phyloP scores from a whole-genome alignment of 2,888 invertebrate species.

The Anorthoa munda region DNA sequence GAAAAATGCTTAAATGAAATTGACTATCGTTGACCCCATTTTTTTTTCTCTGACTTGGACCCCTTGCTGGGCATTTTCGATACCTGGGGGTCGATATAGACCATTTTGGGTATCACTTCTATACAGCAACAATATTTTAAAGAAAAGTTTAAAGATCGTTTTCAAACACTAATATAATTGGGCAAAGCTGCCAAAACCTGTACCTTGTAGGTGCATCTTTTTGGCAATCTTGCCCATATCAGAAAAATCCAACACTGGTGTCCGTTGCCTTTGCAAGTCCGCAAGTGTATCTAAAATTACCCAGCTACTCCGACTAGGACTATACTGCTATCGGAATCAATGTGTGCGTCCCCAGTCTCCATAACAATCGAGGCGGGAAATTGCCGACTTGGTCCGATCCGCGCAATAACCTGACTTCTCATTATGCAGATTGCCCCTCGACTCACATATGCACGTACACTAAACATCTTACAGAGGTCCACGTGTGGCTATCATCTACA shows the following conservation, averaged over 20 bases:
- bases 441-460: constrained; percentile 82
- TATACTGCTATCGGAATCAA: constrained; percentile 74
- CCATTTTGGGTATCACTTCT: no score
- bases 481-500: constrained; percentile 57
- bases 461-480: constrained; percentile 77
- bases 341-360: constrained; percentile 76
- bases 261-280: not conserved
- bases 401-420: constrained; percentile 87
- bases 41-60: no score
- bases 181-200: not conserved
- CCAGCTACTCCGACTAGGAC: constrained; percentile 11
- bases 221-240: not conserved
- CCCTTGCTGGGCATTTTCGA: no score
- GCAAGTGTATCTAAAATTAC: constrained; percentile 58
- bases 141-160: no score
- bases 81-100: no score
- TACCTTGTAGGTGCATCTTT: no score
- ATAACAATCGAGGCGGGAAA: constrained; percentile 87
- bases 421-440: constrained; percentile 88
- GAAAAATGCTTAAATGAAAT: no score
- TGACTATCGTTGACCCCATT: no score
- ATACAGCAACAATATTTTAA: no score
- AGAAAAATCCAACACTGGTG: not conserved
- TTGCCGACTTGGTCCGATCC: constrained; percentile 84
- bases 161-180: no score